Percentiles rank a stretch among this genome's conserved stretches.
These are phyloP conservation scores for Drosophila ironensis DNA, from an alignment of 1,140 invertebrate species.

Conservation along the genomic window DNA sequence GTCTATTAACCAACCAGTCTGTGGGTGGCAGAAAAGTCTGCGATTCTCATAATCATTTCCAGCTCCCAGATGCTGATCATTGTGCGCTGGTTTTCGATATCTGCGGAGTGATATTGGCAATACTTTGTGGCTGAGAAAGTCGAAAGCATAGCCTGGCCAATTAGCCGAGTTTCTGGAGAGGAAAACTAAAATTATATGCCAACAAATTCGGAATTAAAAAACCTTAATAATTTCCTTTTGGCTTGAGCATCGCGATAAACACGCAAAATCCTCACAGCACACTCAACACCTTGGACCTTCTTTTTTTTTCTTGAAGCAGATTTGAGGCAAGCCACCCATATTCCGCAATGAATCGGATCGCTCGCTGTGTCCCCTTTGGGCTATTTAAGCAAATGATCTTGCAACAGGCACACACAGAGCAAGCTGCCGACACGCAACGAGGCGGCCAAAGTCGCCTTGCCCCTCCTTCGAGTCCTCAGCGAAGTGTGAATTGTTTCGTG, in stretches of 20 bases:
- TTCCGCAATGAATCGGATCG: constrained; percentile 48
- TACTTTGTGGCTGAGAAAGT: background rate
- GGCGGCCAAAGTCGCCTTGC: background rate
- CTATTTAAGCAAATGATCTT: constrained; percentile 79
- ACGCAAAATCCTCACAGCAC: constrained; percentile 61
- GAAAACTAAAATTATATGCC: too few species aligned
- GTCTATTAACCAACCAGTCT: constrained; percentile 75
- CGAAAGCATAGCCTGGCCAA: too few species aligned
- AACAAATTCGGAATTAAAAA: constrained; percentile 28
- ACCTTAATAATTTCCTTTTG: constrained; percentile 49
- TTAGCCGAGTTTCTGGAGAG: too few species aligned
- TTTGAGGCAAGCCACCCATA: constrained; percentile 73
- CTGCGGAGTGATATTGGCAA: background rate
- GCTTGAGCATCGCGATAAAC: constrained; percentile 66
- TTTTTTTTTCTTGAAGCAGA: constrained; percentile 27
- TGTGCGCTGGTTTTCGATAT: constrained; percentile 16
- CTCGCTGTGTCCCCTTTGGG: constrained; percentile 61
- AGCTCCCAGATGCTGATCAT: constrained; percentile 22
- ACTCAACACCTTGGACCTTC: constrained; percentile 46
- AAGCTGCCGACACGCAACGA: constrained; percentile 63
- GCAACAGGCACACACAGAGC: constrained; percentile 55
- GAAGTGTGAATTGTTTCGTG: constrained; percentile 80
- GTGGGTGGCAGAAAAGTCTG: too few species aligned
- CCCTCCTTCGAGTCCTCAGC: background rate
- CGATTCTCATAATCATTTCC: constrained; percentile 37